Evolutionary conservation across 2,797 vertebrate genomes (phyloP), one percentile per base, ranked within the genome.

Genomic region (Cossypha polioptera): DNA sequence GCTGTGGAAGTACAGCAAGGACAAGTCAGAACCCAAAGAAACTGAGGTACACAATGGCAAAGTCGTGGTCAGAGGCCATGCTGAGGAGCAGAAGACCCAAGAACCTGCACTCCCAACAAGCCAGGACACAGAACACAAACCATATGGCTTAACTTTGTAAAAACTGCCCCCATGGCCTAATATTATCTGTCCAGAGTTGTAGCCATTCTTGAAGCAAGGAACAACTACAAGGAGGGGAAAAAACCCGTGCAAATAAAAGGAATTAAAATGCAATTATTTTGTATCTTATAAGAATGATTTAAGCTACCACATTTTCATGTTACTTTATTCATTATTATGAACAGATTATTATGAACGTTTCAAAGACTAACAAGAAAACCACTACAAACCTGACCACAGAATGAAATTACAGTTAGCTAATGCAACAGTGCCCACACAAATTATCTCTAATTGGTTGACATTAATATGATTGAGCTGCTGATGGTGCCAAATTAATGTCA

Each of bases 371-470:
- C 55, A 92, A 57, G 54, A 72, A 72, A 93, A 57, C 19, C 53
- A 53, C 65, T 48, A n/a, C 24, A 54, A 28, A 63, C 88, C 66
- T 67, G 76, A 86, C 92, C 73, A 93, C 61, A 83, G 68, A 71
- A 79, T 77, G 67, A 88, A 94, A 90, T 74, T 66, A 47, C 36
- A 38, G 26, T 88, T 71, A 35, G 29, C 53, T 88, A 90, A 67
- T 90, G 61, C 73, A 95, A 51, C 31, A 67, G 18, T 61, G 72
- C 36, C 61, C 75, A 57, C 61, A 72, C 16, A 62, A 66, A 76
- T 91, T 73, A n/a, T 36, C 35, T 79, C 47, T 92, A 63, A 92
- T 26, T 51, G 22, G 25, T 42, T 88, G 53, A 67, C 48, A 42
- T 48, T 74, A 83, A 74, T 57, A 62, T 10, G 53, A 77, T 24